phyloP scores from a whole-genome alignment of 2,113 vertebrate genomes.

The human (Homo sapiens) region GRCh38 chr5:148902501-148903000 shows the following conservation, averaged over 20 bases:
- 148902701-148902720: neutral
- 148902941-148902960: neutral
- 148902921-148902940: neutral
- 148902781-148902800: neutral
- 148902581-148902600: neutral
- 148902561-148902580: neutral
- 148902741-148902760: neutral
- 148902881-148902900: neutral
- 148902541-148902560: neutral
- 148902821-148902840: no score
- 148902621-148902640: neutral
- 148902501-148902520: neutral
- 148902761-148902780: neutral
- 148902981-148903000: neutral
- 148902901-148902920: neutral
- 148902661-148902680: no score
- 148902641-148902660: neutral
- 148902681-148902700: neutral
- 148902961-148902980: neutral
- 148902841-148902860: neutral
- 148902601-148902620: neutral
- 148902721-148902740: neutral
- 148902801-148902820: neutral
- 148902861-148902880: neutral
- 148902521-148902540: neutral